phyloP scores from a whole-genome alignment of 2,797 vertebrate species.

The Leuciscus waleckii region DNA sequence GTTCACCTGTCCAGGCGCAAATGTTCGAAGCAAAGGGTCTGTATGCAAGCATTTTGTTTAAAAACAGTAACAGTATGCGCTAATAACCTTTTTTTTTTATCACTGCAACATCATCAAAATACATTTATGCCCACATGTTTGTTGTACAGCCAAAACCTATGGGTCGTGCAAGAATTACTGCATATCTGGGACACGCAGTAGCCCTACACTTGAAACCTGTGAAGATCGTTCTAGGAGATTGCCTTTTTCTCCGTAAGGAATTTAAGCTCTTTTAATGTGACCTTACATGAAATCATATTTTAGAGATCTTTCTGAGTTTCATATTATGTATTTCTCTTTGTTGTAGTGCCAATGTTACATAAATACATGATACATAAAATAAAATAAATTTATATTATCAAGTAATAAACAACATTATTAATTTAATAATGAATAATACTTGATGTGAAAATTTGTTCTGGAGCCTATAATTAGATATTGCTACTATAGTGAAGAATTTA shows the following conservation, averaged over 20 bases:
- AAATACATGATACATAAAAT: background rate
- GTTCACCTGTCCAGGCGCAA: slow-evolving; percentile 56
- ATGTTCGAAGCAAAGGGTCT: slow-evolving; percentile 15
- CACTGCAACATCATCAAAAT: background rate
- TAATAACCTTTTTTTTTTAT: background rate
- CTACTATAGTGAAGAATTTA: background rate
- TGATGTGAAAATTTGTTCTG: background rate
- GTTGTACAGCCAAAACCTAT: slow-evolving; percentile 71
- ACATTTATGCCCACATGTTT: background rate
- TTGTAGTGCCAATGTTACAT: background rate
- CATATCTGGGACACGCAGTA: slow-evolving; percentile 66
- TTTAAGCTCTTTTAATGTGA: background rate
- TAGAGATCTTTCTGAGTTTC: background rate
- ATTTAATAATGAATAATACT: background rate
- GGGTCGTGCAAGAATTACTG: slow-evolving; percentile 66
- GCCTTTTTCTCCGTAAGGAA: background rate
- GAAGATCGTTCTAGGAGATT: slow-evolving; percentile 60
- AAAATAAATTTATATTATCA: background rate
- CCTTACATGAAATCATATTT: background rate
- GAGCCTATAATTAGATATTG: background rate
- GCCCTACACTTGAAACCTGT: slow-evolving; percentile 70
- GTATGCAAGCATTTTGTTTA: background rate
- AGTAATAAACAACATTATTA: background rate
- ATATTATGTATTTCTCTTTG: background rate
- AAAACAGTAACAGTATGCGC: background rate